Evolutionary conservation across 2,797 vertebrate genomes (phyloP).

Genomic region (Sebastiscus tertius): DNA sequence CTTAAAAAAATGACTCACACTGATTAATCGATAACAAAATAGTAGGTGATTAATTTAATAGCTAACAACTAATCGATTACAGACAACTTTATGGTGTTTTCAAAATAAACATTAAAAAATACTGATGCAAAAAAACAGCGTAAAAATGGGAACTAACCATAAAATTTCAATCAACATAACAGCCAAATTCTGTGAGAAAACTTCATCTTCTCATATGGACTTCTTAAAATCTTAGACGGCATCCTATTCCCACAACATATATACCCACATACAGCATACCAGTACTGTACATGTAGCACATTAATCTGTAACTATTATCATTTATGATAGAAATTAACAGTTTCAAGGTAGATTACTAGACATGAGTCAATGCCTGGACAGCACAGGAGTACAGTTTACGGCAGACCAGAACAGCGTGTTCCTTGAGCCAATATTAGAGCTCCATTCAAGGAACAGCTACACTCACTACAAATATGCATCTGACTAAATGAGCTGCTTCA

Average conservation of each 20-base stretch:
- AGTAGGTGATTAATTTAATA: no score
- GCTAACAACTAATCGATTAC: no score
- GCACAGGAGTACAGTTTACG: constrained; percentile 4
- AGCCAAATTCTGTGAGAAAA: no score
- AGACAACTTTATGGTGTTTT: no score
- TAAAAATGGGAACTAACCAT: no score
- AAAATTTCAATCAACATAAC: no score
- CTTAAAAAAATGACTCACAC: no score
- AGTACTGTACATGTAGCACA: not conserved
- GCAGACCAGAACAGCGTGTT: constrained; percentile 57
- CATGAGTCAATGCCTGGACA: not conserved
- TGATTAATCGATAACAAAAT: no score
- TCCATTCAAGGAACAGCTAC: constrained; percentile 28
- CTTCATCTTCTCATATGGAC: no score
- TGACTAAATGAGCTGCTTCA: constrained; percentile 16
- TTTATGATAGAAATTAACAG: not conserved
- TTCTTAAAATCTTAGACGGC: not conserved
- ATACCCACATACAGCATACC: not conserved
- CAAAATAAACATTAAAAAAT: no score
- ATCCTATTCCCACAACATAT: not conserved
- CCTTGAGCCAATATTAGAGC: constrained; percentile 10
- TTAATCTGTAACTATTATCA: not conserved
- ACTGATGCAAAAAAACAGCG: no score
- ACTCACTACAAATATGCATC: constrained; percentile 18
- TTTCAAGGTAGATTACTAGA: not conserved